These are phyloP conservation scores for Sebastes itinus DNA, from an alignment of 2,797 vertebrate species.

Conservation along the genomic window DNA sequence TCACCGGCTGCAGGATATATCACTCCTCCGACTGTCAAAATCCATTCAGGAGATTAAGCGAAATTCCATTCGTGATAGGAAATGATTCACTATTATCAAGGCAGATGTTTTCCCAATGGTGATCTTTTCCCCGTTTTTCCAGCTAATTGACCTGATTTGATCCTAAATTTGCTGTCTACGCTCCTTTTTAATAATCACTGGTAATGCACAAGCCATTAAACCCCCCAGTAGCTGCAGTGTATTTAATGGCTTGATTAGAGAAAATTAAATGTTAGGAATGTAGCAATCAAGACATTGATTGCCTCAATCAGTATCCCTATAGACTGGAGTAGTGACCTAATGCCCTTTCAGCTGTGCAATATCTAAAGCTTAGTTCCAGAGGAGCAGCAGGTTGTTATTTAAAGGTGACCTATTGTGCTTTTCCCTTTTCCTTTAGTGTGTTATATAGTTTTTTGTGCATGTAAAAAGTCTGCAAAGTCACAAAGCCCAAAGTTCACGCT, in stretches of 20 bases:
- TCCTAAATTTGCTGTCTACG: neutral
- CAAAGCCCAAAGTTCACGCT: too few species aligned
- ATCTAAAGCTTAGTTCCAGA: neutral
- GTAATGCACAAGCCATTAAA: constrained; percentile 20
- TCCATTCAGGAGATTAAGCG: constrained; percentile 43
- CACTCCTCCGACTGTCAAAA: constrained; percentile 41
- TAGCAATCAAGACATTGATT: constrained; percentile 25
- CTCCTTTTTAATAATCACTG: constrained; percentile 1
- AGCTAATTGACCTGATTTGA: constrained; percentile 33
- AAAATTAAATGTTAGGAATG: constrained; percentile 17
- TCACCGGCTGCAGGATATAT: constrained; percentile 51
- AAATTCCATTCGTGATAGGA: constrained; percentile 42
- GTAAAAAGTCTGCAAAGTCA: too few species aligned
- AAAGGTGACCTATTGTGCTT: neutral
- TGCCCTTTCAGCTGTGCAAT: neutral
- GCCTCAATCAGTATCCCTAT: neutral
- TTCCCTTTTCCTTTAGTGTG: too few species aligned
- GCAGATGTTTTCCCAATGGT: constrained; percentile 57
- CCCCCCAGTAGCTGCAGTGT: neutral
- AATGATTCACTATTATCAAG: constrained; percentile 48
- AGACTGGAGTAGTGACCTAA: neutral
- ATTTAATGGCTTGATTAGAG: constrained; percentile 25
- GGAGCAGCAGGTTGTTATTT: neutral
- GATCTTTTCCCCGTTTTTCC: constrained; percentile 4
- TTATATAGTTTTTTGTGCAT: too few species aligned